phyloP scores from a whole-genome alignment of 2,113 vertebrate species.

The Anolis sagrei region DNA sequence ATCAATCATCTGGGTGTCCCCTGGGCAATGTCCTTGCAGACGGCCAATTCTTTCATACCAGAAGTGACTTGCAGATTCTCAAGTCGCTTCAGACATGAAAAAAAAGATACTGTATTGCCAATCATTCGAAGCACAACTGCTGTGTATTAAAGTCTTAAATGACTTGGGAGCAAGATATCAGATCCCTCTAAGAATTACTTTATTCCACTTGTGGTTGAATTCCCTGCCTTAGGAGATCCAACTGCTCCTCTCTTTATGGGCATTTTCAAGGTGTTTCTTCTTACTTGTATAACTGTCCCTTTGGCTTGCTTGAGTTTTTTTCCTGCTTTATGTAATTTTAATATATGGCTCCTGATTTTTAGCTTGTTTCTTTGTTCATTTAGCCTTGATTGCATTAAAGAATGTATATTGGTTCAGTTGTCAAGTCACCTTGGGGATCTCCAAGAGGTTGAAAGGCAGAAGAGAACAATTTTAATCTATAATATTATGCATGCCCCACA shows the following conservation, averaged over 20 bases:
- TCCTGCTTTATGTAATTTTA: not conserved
- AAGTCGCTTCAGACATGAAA: too few relatives aligned
- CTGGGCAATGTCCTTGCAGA: too few relatives aligned
- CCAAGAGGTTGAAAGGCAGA: not conserved
- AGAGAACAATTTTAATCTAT: not conserved
- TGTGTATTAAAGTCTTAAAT: not conserved
- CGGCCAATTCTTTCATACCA: too few relatives aligned
- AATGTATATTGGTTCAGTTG: not conserved
- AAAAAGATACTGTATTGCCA: not conserved
- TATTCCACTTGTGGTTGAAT: not conserved
- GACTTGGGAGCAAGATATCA: not conserved
- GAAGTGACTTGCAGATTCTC: too few relatives aligned
- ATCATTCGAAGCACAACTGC: not conserved
- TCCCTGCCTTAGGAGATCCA: not conserved
- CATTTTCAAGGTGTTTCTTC: not conserved
- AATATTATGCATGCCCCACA: not conserved
- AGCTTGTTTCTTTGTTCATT: not conserved
- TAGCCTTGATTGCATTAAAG: not conserved
- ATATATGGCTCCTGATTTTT: not conserved
- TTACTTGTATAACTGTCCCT: not conserved
- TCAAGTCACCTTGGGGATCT: not conserved
- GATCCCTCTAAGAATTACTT: not conserved
- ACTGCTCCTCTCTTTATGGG: not conserved
- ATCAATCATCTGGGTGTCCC: too few relatives aligned
- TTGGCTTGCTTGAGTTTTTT: not conserved